These are phyloP conservation scores for Solenopsis fugax DNA, from an alignment of 1,140 invertebrate genomes.

Conservation along the genomic window DNA sequence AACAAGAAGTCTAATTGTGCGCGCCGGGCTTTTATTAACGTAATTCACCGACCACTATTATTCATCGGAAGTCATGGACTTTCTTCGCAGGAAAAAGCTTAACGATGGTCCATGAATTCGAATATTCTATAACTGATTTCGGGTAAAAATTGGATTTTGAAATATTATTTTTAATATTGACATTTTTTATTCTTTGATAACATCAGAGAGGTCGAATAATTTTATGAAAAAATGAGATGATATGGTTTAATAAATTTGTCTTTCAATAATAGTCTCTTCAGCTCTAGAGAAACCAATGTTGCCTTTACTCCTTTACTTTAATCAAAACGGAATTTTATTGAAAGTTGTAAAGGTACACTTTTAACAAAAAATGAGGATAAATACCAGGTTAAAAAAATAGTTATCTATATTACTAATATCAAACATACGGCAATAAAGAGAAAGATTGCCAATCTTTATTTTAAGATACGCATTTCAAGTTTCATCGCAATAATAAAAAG, in stretches of 20 bases:
- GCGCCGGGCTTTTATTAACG: constrained; percentile 49
- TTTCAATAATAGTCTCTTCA: neutral
- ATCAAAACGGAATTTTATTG: neutral
- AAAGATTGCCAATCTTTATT: neutral
- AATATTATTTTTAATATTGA: constrained; percentile 12
- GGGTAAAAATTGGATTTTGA: neutral
- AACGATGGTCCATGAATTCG: neutral
- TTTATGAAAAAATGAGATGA: neutral
- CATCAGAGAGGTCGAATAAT: neutral
- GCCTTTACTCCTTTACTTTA: neutral
- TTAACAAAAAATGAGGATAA: neutral
- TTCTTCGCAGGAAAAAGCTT: constrained; percentile 38
- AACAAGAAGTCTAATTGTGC: constrained; percentile 63
- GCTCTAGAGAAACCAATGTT: neutral
- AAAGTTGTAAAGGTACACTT: neutral
- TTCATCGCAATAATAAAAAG: neutral
- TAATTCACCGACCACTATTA: constrained; percentile 10
- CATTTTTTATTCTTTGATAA: neutral
- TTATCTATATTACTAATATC: neutral
- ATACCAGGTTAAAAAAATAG: neutral
- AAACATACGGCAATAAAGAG: neutral
- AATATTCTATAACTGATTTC: neutral
- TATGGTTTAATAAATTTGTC: neutral
- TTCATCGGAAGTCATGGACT: constrained; percentile 49
- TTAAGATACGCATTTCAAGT: neutral